Base-by-base conservation (phyloP, 2,113 vertebrate genomes). In the Halcyon malimbica region DNA sequence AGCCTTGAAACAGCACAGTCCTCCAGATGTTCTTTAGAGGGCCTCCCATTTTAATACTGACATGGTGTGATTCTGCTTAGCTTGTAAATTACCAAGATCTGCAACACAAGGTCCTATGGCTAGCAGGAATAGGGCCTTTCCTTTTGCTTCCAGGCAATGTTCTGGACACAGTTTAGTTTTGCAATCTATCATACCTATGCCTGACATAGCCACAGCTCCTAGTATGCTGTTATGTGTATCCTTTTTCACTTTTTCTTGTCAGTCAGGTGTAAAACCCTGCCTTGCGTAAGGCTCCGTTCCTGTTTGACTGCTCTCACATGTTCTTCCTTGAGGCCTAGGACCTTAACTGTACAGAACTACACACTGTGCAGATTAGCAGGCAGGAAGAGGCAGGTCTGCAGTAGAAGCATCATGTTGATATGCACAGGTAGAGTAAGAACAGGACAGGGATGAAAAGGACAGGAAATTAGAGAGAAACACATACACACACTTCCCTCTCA, bases 11-110 rank as follows among this genome's bases (percentile, higher is more conserved):
- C 95, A 94, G 95, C 96, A 95, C 91, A 88, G 85, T 94, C 91
- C 95, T 94, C 91, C 90, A 41, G n/a, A 6, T 39, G 67, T 65
- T 94, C 77, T 53, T 94, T 83, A 96, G 93, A 87, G 87, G 74
- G 91, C 76, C 92, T 95, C 91, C 95, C 35, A 21, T 60, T 94
- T 84, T 87, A 96, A 97, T 96, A 96, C 96, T 97, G 96, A 93
- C 76, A 65, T 37, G 92, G 92, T 84, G 62, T 42, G 89, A 92
- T 79, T 95, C 3, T 26, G 68, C 86, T 95, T 76, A 91, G 62
- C 77, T 87, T 67, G 73, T 48, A 71, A 89, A 65, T 73, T 6
- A 71, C 41, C 91, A 59, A 44, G 80, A 68, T 50, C 59, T 77
- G 79, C 83, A 84, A 73, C 64, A 53, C 17, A 4, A 50, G 65